phyloP scores from a whole-genome alignment of 2,113 vertebrate genomes.

The Acrocephalus kingi region DNA sequence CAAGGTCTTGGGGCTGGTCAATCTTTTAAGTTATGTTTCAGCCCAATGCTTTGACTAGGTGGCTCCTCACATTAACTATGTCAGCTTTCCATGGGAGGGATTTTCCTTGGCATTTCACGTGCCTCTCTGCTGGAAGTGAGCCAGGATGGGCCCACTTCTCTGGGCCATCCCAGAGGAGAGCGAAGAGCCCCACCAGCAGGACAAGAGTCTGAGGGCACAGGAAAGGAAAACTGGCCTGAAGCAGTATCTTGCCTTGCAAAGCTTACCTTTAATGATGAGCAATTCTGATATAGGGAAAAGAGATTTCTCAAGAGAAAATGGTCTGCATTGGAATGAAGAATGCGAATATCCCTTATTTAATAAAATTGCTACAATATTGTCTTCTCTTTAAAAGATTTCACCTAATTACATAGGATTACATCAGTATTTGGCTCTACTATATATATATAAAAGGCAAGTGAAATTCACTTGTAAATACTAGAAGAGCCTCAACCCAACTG shows the following conservation, averaged over 20 bases:
- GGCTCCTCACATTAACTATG: not conserved
- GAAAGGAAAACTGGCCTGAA: not conserved
- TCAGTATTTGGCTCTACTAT: not conserved
- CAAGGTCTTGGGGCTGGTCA: not conserved
- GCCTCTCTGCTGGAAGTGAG: not conserved
- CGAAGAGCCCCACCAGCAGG: not conserved
- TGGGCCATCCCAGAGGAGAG: not conserved
- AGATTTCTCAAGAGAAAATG: not conserved
- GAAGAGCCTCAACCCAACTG: conserved; percentile 9
- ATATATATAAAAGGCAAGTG: not conserved
- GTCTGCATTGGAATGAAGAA: not conserved
- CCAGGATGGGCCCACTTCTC: not conserved
- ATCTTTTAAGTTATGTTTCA: not conserved
- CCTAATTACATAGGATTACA: not conserved
- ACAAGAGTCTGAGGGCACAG: not conserved
- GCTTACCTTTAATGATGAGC: not conserved
- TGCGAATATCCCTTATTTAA: not conserved
- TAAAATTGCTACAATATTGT: not conserved
- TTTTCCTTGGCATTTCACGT: not conserved
- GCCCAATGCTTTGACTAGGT: not conserved
- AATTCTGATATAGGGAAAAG: not conserved
- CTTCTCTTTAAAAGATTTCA: not conserved
- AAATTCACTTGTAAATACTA: not conserved
- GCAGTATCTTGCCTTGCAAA: not conserved
- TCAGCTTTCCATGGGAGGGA: not conserved